A percentile compares a stretch with the other conserved stretches of the same genome.
Conservation (phyloP, 2,113 vertebrate genomes). For the Tamias sibiricus region DNA sequence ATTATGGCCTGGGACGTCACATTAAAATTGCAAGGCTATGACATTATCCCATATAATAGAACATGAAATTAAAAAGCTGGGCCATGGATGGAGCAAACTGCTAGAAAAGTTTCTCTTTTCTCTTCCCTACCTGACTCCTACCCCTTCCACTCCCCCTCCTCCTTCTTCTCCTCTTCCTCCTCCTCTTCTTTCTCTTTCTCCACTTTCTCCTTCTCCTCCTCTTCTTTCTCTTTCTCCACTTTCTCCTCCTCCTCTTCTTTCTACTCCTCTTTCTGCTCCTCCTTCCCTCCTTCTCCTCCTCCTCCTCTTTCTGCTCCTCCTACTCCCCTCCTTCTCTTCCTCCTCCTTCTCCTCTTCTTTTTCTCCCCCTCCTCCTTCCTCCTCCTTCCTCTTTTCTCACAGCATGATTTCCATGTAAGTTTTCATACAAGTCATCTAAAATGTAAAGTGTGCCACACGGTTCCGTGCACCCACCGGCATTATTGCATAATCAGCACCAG, state of each 20-base stretch:
- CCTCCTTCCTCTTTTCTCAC: not conserved
- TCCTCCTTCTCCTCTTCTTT: not conserved
- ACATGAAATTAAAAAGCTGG: slow-evolving; percentile 84
- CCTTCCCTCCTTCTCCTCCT: not conserved
- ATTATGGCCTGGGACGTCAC: slow-evolving; percentile 82
- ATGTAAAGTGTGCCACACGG: slow-evolving; percentile 35
- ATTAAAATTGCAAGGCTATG: slow-evolving; percentile 88
- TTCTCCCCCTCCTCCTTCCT: not conserved
- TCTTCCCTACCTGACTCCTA: not conserved
- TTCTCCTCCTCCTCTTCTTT: not conserved
- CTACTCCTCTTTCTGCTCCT: not conserved
- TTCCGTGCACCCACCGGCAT: not conserved
- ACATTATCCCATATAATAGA: slow-evolving; percentile 84
- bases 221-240: not conserved
- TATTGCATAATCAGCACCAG: not conserved
- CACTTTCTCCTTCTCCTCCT: not conserved
- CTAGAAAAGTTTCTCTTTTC: too few relatives aligned
- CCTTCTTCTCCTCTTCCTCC: not conserved
- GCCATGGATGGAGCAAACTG: slow-evolving; percentile 75
- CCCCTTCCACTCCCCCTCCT: not conserved
- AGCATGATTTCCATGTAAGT: not conserved
- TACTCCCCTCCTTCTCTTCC: not conserved
- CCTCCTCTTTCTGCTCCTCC: not conserved
- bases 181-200: not conserved
- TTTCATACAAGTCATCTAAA: slow-evolving; percentile 20